Evolutionary conservation across 2,888 invertebrate species (phyloP), one percentile per base, ranked within the genome.

Genomic region (Acanthococcus lagerstroemiae): DNA sequence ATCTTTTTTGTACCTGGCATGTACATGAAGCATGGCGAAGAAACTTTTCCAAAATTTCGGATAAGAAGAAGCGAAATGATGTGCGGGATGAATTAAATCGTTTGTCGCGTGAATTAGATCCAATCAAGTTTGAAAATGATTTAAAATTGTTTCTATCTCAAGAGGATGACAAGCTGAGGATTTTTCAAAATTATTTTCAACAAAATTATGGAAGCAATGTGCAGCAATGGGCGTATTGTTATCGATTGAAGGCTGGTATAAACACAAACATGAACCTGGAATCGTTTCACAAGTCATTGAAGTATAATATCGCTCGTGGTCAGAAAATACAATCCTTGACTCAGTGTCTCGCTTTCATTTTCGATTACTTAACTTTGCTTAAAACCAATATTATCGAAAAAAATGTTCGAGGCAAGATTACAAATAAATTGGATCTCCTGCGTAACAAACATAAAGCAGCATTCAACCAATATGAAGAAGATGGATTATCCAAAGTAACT

Each of bases 171-270:
- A 58, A 58, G 6, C 44, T 44, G 12, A 27, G 44, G 19, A 19
- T 30, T 7, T 66, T 66, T 4, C 12, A 58, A 6, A 15, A 58
- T 3, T 56, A 37, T 45, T 58, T 66, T 24, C 44, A 21, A 3
- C 12, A 21, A 19, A 15, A 58, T 52, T 58, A 24, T 45, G 22
- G 15, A 1, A 24, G 26, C 6, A 66, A 52, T 19, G 15, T 2
- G 1, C 26, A 54, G 22, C 54, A 52, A 7, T 66, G 66, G 66
- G 66, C 57, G 3, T 66, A 58, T 26, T 58, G 60, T 30, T 48
- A 60, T 46, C 48, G 60, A 4, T 12, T 27, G 19, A 21, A 7
- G n/a, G 21, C 26, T 19, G 50, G 26, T 21, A 17, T 60, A 5
- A 22, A 45, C 21, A 27, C 48, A 1, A 50, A 46, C 12, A 27